These are phyloP conservation scores for Orthonychiurus folsomi DNA, from an alignment of 2,888 invertebrate genomes.

Conservation along the genomic window DNA sequence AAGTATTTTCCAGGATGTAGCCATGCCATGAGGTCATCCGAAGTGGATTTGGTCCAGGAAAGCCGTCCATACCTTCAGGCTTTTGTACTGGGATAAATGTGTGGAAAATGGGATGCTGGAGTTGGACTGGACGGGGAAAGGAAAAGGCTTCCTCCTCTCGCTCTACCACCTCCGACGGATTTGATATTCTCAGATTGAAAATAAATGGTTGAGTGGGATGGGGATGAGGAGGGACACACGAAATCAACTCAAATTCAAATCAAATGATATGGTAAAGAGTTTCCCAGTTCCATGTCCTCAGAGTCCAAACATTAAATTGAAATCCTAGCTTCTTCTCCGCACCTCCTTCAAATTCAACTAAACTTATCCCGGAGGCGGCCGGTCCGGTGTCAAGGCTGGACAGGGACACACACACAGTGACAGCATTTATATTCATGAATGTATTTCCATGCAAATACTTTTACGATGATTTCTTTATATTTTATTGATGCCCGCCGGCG, in stretches of 20 bases:
- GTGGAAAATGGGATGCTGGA: background rate
- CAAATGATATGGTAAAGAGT: background rate
- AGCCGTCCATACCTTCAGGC: background rate
- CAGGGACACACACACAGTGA: too few relatives aligned
- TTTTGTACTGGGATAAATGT: background rate
- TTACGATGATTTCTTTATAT: background rate
- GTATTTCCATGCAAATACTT: background rate
- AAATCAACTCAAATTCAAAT: conserved; percentile 1
- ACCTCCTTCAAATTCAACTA: background rate
- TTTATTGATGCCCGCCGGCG: too few relatives aligned
- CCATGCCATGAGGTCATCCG: background rate
- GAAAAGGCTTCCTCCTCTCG: background rate
- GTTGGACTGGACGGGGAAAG: background rate
- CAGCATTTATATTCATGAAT: background rate
- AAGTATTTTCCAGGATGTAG: too few relatives aligned
- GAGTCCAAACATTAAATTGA: conserved; percentile 1
- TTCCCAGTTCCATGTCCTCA: background rate
- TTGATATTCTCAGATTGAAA: conserved; percentile 1
- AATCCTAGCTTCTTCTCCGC: background rate
- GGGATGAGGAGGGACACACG: background rate
- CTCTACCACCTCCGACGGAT: background rate
- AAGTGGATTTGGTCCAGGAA: background rate
- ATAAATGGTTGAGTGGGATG: background rate
- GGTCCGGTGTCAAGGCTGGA: background rate
- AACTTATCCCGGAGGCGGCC: background rate